These are phyloP conservation scores for Parauchenoglanis punctatus DNA, from an alignment of 2,797 vertebrate genomes.

Conservation along the genomic window DNA sequence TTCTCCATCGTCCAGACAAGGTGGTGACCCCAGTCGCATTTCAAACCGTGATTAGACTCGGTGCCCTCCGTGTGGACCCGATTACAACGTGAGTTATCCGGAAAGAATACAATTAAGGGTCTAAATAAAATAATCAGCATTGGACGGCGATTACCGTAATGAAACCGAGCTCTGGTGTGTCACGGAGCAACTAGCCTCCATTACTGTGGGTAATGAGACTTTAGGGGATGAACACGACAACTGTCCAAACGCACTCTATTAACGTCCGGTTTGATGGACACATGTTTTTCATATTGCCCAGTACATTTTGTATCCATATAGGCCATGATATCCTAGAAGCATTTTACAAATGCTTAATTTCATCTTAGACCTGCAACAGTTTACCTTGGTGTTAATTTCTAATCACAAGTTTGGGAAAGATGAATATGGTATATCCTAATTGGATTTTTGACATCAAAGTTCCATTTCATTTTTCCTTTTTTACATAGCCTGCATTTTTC, in stretches of 20 bases:
- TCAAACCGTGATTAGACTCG: constrained; percentile 90
- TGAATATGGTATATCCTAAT: constrained; percentile 8
- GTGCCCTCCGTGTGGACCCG: constrained; percentile 94
- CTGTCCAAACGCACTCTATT: constrained; percentile 55
- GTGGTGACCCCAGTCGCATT: constrained; percentile 81
- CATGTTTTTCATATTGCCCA: constrained; percentile 41
- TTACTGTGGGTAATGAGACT: constrained; percentile 95
- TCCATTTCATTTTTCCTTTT: not conserved
- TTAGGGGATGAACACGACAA: constrained; percentile 73
- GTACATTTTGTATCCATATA: not conserved
- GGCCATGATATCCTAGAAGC: not conserved
- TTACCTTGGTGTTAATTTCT: constrained; percentile 24
- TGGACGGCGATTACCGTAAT: constrained; percentile 99
- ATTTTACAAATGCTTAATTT: not conserved
- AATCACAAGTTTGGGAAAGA: not conserved
- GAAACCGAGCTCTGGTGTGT: constrained; percentile 94
- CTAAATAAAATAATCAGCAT: constrained; percentile 99
- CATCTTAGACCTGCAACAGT: constrained; percentile 7
- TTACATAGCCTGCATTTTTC: not conserved
- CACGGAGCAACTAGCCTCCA: constrained; percentile 96
- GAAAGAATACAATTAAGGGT: constrained; percentile 99
- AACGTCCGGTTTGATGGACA: constrained; percentile 46
- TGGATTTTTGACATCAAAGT: not conserved
- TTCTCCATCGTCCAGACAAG: constrained; percentile 73
- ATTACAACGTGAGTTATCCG: constrained; percentile 99